phyloP scores from a whole-genome alignment of 1,140 invertebrate genomes.

The Armadillidium nasatum region DNA sequence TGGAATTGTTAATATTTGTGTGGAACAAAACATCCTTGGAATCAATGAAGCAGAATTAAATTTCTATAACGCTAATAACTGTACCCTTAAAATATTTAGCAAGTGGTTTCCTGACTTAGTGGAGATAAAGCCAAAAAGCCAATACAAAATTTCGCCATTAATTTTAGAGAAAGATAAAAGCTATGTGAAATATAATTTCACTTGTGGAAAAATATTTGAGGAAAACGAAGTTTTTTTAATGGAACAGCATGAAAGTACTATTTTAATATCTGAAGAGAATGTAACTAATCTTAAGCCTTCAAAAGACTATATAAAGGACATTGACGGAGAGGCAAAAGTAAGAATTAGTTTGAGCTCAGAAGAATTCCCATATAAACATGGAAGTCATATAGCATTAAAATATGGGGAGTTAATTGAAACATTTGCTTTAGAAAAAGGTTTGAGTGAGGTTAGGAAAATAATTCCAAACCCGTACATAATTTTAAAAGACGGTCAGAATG shows the following conservation, averaged over 20 bases:
- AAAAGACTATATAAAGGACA: slow-evolving; percentile 39
- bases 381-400: slow-evolving; percentile 28
- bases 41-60: slow-evolving; percentile 20
- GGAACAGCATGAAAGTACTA: slow-evolving; percentile 28
- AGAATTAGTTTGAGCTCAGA: background rate
- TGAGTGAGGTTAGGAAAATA: slow-evolving; percentile 17
- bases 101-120: background rate
- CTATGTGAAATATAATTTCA: background rate
- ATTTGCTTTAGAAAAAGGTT: slow-evolving; percentile 21
- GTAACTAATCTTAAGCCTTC: slow-evolving; percentile 25
- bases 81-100: background rate
- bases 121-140: background rate
- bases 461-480: slow-evolving; percentile 32
- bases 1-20: slow-evolving; percentile 19
- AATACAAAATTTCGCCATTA: background rate
- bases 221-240: slow-evolving; percentile 13
- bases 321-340: slow-evolving; percentile 40
- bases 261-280: slow-evolving; percentile 22
- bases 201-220: background rate
- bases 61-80: slow-evolving; percentile 26
- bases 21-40: slow-evolving; percentile 27
- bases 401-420: slow-evolving; percentile 27
- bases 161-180: background rate
- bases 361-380: background rate
- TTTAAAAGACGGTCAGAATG: background rate